Percentiles rank a stretch among this genome's conserved stretches.
Conservation (phyloP, 2,888 invertebrate species). For the Oxyscelio sp. region DNA sequence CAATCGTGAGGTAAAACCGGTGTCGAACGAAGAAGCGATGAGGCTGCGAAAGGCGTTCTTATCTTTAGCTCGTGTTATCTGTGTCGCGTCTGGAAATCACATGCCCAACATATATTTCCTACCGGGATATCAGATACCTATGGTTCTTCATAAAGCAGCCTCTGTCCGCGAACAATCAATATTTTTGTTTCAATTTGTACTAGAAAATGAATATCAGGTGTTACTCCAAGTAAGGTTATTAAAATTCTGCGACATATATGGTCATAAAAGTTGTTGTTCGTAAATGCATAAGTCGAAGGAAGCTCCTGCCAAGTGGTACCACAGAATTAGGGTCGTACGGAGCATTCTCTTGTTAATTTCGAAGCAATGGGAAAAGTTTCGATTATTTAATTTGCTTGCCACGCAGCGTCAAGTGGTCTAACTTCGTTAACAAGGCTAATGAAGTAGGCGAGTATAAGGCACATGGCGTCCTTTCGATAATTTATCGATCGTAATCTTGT, state of each 20-base stretch:
- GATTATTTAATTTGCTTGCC: constrained; percentile 54
- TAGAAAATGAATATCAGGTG: constrained; percentile 12
- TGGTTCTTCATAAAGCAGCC: constrained; percentile 24
- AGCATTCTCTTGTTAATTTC: constrained; percentile 31
- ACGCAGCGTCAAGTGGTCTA: constrained; percentile 26
- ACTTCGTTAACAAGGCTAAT: constrained; percentile 44
- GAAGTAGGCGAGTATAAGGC: constrained; percentile 20
- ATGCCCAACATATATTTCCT: constrained; percentile 17
- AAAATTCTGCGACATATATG: constrained; percentile 34
- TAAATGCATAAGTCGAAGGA: constrained; percentile 26
- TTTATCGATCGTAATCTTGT: constrained; percentile 14
- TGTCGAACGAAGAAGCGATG: constrained; percentile 3
- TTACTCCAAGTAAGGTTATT: constrained; percentile 9
- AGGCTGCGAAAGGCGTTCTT: not conserved
- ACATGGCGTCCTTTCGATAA: constrained; percentile 9
- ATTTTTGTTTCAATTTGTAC: constrained; percentile 17
- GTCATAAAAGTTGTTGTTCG: constrained; percentile 33
- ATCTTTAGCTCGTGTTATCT: constrained; percentile 25
- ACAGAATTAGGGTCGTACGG: constrained; percentile 30
- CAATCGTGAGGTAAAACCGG: constrained; percentile 5
- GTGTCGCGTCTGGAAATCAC: constrained; percentile 5
- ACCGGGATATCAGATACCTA: constrained; percentile 18
- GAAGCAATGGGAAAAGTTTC: constrained; percentile 46
- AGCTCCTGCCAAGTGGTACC: not conserved
- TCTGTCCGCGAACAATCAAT: not conserved